Conservation (phyloP, 2,113 vertebrate genomes). For the Xyliphius kryptos region DNA sequence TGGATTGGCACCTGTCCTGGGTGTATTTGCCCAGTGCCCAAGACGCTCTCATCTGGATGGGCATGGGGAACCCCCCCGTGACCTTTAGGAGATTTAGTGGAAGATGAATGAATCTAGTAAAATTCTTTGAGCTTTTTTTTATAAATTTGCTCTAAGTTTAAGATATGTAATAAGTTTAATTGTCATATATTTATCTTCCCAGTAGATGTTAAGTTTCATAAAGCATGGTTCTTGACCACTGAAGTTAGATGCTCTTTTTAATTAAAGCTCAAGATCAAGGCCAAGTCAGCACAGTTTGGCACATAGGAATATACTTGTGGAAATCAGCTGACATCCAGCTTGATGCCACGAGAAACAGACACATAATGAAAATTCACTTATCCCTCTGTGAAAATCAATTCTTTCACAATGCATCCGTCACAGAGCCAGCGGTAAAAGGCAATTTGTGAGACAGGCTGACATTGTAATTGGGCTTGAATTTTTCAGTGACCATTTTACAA, state of each 20-base stretch:
- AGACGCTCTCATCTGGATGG: too few relatives aligned
- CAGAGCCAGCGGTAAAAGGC: constrained; percentile 85
- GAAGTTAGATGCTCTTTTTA: constrained; percentile 72
- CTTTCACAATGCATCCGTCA: constrained; percentile 98
- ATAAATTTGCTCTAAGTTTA: too few relatives aligned
- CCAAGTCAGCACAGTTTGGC: constrained; percentile 69
- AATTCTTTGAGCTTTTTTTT: too few relatives aligned
- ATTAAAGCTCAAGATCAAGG: constrained; percentile 74
- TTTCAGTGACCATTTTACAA: constrained; percentile 83
- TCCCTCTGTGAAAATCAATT: constrained; percentile 91
- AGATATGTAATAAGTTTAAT: too few relatives aligned
- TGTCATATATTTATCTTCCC: too few relatives aligned
- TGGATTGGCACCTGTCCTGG: too few relatives aligned
- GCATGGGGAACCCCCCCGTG: too few relatives aligned
- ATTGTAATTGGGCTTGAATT: constrained; percentile 94
- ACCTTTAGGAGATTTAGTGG: too few relatives aligned
- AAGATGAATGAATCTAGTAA: too few relatives aligned
- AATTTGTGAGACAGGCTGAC: constrained; percentile 95
- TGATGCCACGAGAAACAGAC: constrained; percentile 91
- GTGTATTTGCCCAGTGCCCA: too few relatives aligned
- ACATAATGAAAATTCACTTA: constrained; percentile 98
- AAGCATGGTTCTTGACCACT: constrained; percentile 78
- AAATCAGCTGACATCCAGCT: constrained; percentile 89
- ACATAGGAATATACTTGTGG: constrained; percentile 87
- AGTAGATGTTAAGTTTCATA: too few relatives aligned